These are phyloP conservation scores for Prosapia bicincta DNA, from an alignment of 2,888 invertebrate species.

Conservation along the genomic window DNA sequence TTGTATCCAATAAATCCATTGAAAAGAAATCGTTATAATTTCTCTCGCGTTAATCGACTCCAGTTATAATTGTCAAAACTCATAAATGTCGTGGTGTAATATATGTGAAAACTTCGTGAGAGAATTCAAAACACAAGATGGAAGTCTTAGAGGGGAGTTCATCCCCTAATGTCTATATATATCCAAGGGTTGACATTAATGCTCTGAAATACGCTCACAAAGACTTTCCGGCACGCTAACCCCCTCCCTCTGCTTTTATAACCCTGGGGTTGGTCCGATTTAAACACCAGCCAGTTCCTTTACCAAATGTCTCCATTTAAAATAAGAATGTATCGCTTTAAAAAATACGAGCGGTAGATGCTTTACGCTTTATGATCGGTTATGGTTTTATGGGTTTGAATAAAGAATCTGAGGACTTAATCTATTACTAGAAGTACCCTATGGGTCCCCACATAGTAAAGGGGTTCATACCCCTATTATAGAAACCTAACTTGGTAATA, in stretches of 20 bases:
- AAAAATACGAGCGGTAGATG: neutral
- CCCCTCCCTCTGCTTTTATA: neutral
- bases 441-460: too few relatives aligned
- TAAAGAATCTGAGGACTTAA: neutral
- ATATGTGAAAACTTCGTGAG: neutral
- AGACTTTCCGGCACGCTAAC: neutral
- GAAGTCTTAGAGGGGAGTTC: neutral
- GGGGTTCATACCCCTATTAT: too few relatives aligned
- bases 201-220: neutral
- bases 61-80: neutral
- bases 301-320: neutral
- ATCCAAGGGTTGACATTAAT: neutral
- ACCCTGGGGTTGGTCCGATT: neutral
- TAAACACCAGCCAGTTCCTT: neutral
- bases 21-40: neutral
- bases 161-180: neutral
- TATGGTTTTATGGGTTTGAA: neutral
- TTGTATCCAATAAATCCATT: neutral
- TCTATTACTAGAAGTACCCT: too few relatives aligned
- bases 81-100: neutral
- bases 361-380: neutral
- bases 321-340: neutral
- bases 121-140: neutral
- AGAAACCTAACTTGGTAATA: too few relatives aligned
- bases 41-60: neutral